Conservation (phyloP, 2,113 vertebrate species). For the Gobiocypris rarus region DNA sequence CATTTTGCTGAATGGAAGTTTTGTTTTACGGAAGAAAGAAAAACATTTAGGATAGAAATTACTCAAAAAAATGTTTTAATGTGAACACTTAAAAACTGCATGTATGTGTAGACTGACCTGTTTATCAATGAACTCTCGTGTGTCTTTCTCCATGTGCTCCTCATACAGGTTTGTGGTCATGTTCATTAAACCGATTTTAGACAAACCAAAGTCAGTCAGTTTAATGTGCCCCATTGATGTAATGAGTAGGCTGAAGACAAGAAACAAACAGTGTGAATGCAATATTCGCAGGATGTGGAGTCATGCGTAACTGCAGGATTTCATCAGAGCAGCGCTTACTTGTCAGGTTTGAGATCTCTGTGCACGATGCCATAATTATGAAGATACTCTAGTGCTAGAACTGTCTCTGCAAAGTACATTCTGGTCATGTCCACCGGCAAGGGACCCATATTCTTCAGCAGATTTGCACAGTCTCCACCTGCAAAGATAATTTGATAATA, state of each 20-base stretch:
- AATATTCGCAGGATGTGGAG: not conserved
- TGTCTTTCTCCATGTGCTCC: conserved; percentile 93
- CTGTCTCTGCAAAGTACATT: conserved; percentile 96
- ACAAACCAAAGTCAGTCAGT: conserved; percentile 94
- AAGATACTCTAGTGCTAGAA: conserved; percentile 91
- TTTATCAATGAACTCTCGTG: conserved; percentile 93
- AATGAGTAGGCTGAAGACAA: conserved; percentile 86
- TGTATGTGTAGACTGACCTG: conserved; percentile 74
- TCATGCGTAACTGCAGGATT: not conserved
- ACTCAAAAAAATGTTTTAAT: not conserved
- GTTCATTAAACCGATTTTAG: conserved; percentile 96
- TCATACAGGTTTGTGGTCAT: conserved; percentile 97
- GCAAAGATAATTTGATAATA: not conserved
- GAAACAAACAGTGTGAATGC: conserved; percentile 1
- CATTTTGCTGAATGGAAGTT: not conserved
- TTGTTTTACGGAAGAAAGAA: no score
- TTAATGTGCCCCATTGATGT: conserved; percentile 97
- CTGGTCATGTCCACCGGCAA: conserved; percentile 93
- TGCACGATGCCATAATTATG: conserved; percentile 97
- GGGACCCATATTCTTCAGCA: conserved; percentile 94
- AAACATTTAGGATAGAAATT: not conserved
- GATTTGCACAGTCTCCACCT: conserved; percentile 92
- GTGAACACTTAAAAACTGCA: not conserved
- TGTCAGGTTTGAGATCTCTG: conserved; percentile 96
- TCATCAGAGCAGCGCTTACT: conserved; percentile 76